Evolutionary conservation across 2,888 invertebrate species (phyloP).

Genomic region (Phragmatobia fuliginosa): DNA sequence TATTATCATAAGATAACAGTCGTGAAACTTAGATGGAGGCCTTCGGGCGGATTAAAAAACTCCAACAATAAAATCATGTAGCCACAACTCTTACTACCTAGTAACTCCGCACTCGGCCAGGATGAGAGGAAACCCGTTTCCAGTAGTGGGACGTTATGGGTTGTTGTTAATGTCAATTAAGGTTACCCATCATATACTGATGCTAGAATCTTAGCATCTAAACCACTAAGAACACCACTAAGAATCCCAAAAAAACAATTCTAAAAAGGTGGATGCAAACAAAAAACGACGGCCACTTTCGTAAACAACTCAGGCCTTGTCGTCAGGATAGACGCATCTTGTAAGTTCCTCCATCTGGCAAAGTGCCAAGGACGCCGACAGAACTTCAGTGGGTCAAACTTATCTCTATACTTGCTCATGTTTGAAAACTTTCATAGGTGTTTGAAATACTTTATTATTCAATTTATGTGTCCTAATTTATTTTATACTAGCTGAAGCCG

Average conservation of each 20-base stretch:
- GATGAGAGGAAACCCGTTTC: no score
- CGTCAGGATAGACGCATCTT: constrained; percentile 13
- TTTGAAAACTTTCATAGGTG: constrained; percentile 22
- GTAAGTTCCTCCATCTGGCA: constrained; percentile 43
- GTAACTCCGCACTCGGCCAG: no score
- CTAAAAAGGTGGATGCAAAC: neutral
- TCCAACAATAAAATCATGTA: no score
- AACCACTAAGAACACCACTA: no score
- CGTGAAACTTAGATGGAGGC: no score
- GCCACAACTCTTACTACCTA: no score
- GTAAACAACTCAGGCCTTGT: constrained; percentile 21
- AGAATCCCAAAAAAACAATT: neutral
- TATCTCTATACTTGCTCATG: constrained; percentile 28
- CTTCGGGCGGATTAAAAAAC: no score
- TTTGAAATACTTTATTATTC: constrained; percentile 4
- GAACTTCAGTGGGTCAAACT: constrained; percentile 38
- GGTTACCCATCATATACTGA: no score
- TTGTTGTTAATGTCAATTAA: no score
- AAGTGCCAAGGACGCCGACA: constrained; percentile 40
- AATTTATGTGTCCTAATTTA: neutral
- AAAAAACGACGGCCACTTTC: neutral
- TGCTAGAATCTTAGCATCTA: no score
- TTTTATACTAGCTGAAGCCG: neutral
- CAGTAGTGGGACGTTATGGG: no score
- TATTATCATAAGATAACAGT: no score